Percentiles rank a stretch among this genome's conserved stretches.
Conservation (phyloP, 23 tunicate genomes). For the Halocynthia roretzi region DNA sequence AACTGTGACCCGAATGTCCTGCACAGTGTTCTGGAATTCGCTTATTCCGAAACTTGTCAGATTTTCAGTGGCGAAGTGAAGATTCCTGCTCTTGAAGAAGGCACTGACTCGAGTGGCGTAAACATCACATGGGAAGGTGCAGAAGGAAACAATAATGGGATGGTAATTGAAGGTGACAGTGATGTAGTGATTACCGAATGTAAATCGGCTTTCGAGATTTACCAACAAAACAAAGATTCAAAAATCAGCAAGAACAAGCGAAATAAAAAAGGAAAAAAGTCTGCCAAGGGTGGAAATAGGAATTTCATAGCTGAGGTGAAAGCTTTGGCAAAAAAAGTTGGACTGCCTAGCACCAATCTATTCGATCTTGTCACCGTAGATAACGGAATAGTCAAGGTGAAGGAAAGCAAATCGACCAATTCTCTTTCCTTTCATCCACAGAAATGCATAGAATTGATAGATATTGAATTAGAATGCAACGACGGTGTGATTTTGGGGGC, state of each 20-base stretch:
- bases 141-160: neutral
- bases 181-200: neutral
- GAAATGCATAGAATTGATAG: slow-evolving; percentile 19
- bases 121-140: slow-evolving; percentile 25
- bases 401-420: neutral
- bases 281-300: neutral
- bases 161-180: neutral
- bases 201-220: slow-evolving; percentile 14
- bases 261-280: neutral
- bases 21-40: slow-evolving; percentile 27
- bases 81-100: neutral
- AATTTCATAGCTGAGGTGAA: slow-evolving; percentile 11
- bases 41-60: slow-evolving; percentile 53
- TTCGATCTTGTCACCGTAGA: neutral
- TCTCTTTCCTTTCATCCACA: neutral
- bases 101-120: neutral
- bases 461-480: slow-evolving; percentile 55
- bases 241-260: neutral
- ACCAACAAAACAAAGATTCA: neutral
- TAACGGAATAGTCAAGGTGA: neutral
- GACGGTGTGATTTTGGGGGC: slow-evolving; percentile 45
- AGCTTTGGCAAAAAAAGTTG: slow-evolving; percentile 9
- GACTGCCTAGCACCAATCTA: neutral
- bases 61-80: neutral
- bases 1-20: slow-evolving; percentile 43